Evolutionary conservation across 2,113 vertebrate species (phyloP).

Genomic region (Furnarius figulus): DNA sequence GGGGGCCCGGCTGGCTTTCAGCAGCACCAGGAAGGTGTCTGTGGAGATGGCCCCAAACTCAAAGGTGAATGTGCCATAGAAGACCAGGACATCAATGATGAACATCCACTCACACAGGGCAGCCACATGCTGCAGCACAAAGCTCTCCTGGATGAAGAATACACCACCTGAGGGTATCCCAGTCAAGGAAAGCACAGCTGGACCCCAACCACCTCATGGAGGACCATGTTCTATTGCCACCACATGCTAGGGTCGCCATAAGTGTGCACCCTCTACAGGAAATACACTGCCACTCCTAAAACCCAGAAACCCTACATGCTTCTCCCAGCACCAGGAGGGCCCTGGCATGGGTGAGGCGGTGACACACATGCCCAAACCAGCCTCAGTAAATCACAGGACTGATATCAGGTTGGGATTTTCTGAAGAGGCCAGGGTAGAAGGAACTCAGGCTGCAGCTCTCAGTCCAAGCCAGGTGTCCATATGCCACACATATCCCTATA

Average conservation of each 20-base stretch:
- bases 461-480: neutral
- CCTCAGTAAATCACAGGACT: neutral
- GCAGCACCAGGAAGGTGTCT: slow-evolving; percentile 84
- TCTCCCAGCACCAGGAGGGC: neutral
- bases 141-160: slow-evolving; percentile 88
- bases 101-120: slow-evolving; percentile 90
- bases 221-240: neutral
- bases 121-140: slow-evolving; percentile 82
- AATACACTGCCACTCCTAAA: neutral
- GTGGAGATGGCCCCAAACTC: slow-evolving; percentile 84
- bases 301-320: neutral
- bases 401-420: neutral
- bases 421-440: neutral
- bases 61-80: slow-evolving; percentile 87
- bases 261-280: neutral
- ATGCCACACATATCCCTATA: too few relatives aligned
- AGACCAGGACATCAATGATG: slow-evolving; percentile 86
- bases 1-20: slow-evolving; percentile 64
- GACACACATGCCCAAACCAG: neutral
- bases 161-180: slow-evolving; percentile 75
- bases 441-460: neutral
- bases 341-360: accelerated
- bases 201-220: neutral
- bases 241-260: accelerated
- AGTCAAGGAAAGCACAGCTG: slow-evolving; percentile 75